Evolutionary conservation across 2,113 vertebrate species (phyloP), one percentile per base, ranked within the genome.

Genomic region (Corythoichthys haematopterus): DNA sequence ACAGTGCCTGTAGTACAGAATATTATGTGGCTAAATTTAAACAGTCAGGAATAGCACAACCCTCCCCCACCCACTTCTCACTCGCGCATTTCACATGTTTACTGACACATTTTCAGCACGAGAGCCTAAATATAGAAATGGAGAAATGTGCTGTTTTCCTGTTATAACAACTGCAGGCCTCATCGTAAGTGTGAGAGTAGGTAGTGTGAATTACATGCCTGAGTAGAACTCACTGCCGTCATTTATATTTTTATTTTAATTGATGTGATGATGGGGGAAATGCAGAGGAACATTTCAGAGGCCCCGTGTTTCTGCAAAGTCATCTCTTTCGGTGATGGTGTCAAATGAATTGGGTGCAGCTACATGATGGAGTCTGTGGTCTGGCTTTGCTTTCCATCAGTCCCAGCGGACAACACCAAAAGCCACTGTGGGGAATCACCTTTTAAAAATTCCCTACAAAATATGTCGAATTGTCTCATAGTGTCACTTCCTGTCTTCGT

Each of bases 341-440:
- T 57, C 1, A 6, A 33, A 57, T 15, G 55, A 36, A 33, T 12
- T 36, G 55, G 55, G 55, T 2, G 55, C 13, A 14, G 55, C 35
- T 57, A 33, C 33, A 5, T 15, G 55, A 36, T 33, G 33, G 33
- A 57, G 55, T 57, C 55, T 36, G 55, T 33, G 55, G 33, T 35
- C 35, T 36, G 5, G 5, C 12, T 36, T 15, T 35, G 52, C 11
- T 13, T 33, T 55, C 10, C 52, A 28, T 57, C 12, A 11, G 12
- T 2, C 20, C 20, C 3, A 36, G 33, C 13, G 55, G 55, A 33
- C 35, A 9, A 36, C 55, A 20, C 33, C 55, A 57, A 37, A 36
- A 57, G 33, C 55, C 55, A 57, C 33, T 36, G 12, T 15, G 55
- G 55, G 55, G 55, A 57, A 57, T 57, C 55, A 57, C 55, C 55